These are phyloP conservation scores for Ascidia mentula DNA, from an alignment of 23 tunicate species.

Conservation along the genomic window DNA sequence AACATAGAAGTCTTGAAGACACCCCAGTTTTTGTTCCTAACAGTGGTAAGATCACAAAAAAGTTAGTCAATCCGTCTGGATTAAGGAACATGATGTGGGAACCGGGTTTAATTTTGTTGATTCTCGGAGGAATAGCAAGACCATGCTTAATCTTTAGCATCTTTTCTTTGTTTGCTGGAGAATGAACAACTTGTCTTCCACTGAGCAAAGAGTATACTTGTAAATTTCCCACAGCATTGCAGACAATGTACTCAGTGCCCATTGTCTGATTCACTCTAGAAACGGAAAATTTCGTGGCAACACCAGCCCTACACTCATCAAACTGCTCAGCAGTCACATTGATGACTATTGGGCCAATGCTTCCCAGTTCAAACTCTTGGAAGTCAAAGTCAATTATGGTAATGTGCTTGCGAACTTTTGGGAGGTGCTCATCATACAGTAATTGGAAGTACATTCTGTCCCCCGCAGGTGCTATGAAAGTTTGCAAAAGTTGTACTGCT, in stretches of 20 bases:
- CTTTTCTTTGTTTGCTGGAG: slow-evolving; percentile 4
- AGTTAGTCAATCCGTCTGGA: slow-evolving; percentile 42
- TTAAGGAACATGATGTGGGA: slow-evolving; percentile 25
- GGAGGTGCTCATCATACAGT: slow-evolving; percentile 56
- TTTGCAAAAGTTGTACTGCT: slow-evolving; percentile 14
- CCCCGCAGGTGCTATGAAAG: slow-evolving; percentile 18
- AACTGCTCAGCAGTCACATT: slow-evolving; percentile 24
- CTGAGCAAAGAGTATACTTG: slow-evolving; percentile 45
- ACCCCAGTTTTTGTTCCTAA: background rate
- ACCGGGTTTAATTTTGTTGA: slow-evolving; percentile 14
- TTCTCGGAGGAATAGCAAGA: slow-evolving; percentile 13
- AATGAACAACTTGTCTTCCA: slow-evolving; percentile 43
- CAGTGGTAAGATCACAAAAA: slow-evolving; percentile 19
- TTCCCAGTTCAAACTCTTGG: slow-evolving; percentile 29
- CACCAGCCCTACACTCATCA: slow-evolving; percentile 25
- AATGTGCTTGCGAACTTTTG: slow-evolving; percentile 54
- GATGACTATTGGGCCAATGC: slow-evolving; percentile 33
- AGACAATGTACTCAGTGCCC: slow-evolving; percentile 56
- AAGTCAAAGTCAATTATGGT: slow-evolving; percentile 54
- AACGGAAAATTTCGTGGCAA: slow-evolving; percentile 28
- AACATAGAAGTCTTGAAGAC: slow-evolving; percentile 4
- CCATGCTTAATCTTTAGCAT: background rate
- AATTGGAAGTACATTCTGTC: slow-evolving; percentile 62
- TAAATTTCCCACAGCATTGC: slow-evolving; percentile 46
- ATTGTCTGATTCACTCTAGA: slow-evolving; percentile 29